phyloP scores from a whole-genome alignment of 1,140 invertebrate species.

The Prorops nasuta region DNA sequence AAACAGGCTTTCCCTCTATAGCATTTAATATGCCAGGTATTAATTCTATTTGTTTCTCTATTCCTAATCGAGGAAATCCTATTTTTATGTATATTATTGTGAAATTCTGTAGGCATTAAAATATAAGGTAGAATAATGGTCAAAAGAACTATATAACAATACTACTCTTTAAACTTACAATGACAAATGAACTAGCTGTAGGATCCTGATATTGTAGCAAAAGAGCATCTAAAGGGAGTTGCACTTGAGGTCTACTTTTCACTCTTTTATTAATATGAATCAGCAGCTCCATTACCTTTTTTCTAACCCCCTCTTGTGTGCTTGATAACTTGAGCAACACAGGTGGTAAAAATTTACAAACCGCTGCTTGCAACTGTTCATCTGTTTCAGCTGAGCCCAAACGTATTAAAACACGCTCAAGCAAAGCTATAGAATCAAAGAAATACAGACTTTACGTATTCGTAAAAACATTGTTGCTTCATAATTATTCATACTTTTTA shows the following conservation, averaged over 20 bases:
- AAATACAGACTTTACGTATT: neutral
- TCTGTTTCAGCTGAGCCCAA: conserved; percentile 86
- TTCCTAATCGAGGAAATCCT: conserved; percentile 79
- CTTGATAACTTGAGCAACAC: conserved; percentile 86
- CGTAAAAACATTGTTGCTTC: neutral
- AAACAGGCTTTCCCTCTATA: conserved; percentile 75
- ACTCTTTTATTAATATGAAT: conserved; percentile 89
- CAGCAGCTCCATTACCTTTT: conserved; percentile 90
- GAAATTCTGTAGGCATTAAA: conserved; percentile 85
- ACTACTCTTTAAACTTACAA: too few species aligned
- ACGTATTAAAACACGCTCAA: conserved; percentile 86
- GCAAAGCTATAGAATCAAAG: conserved; percentile 60
- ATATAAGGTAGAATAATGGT: conserved; percentile 6
- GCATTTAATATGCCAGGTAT: conserved; percentile 76
- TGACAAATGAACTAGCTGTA: conserved; percentile 76
- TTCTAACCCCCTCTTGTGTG: conserved; percentile 78
- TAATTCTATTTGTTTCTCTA: conserved; percentile 73
- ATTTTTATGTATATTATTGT: conserved; percentile 92
- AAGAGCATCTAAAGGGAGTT: conserved; percentile 83
- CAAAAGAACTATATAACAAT: too few species aligned
- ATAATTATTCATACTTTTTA: neutral
- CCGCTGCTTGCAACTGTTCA: conserved; percentile 79
- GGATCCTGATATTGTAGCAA: conserved; percentile 80
- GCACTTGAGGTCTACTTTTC: conserved; percentile 79
- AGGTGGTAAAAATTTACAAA: conserved; percentile 85